Conservation (phyloP, 2,888 invertebrate species). For the Sisyra nigra region DNA sequence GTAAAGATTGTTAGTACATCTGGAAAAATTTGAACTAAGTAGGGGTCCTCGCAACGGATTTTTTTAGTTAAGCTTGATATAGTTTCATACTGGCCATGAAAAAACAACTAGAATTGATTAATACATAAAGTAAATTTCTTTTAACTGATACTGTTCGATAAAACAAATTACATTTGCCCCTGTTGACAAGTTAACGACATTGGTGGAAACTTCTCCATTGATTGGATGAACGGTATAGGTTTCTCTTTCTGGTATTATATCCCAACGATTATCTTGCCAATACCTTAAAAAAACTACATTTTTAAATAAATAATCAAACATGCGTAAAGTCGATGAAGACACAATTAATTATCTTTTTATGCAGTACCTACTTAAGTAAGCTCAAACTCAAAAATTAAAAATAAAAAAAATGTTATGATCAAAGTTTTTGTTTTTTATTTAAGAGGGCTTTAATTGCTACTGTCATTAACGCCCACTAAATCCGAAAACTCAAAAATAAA, state of each 20-base stretch:
- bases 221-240: conserved; percentile 47
- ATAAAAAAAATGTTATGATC: no score
- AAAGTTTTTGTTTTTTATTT: no score
- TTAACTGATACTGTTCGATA: background rate
- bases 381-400: no score
- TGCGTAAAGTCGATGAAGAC: no score
- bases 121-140: no score
- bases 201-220: conserved; percentile 60
- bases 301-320: no score
- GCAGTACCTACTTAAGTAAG: no score
- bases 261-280: conserved; percentile 39
- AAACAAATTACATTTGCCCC: conserved; percentile 46
- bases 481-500: no score
- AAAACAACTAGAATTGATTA: conserved; percentile 30
- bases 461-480: no score
- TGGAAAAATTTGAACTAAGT: conserved; percentile 22
- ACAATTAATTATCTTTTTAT: no score
- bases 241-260: conserved; percentile 26
- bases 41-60: conserved; percentile 19
- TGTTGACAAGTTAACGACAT: conserved; percentile 51
- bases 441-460: no score
- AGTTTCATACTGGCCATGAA: conserved; percentile 51
- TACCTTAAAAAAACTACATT: conserved; percentile 32
- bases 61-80: conserved; percentile 42
- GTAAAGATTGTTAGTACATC: conserved; percentile 23